Conservation (phyloP, 2,888 invertebrate genomes). For the Hydroisotoma schaefferi region DNA sequence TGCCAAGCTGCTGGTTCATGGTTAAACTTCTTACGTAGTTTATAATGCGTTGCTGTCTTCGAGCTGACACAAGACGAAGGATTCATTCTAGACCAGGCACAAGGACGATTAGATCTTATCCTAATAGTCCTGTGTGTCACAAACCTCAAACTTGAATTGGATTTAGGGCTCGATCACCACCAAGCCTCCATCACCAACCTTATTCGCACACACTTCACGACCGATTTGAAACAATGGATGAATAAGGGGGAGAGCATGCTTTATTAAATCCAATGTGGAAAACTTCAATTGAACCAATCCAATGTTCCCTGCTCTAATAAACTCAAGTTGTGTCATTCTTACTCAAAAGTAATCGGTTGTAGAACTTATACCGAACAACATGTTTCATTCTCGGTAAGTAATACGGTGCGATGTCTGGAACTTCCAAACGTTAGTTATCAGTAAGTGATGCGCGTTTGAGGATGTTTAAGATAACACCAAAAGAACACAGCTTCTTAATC, state of each 20-base stretch:
- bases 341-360: too few relatives aligned
- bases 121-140: constrained; percentile 29
- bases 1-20: too few relatives aligned
- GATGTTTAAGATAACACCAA: too few relatives aligned
- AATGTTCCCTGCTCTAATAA: constrained; percentile 1
- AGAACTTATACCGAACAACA: background rate
- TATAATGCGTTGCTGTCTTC: too few relatives aligned
- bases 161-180: constrained; percentile 29
- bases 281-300: constrained; percentile 17
- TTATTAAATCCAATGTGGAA: constrained; percentile 16
- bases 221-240: constrained; percentile 10
- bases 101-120: constrained; percentile 41
- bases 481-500: too few relatives aligned
- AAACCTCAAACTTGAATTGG: constrained; percentile 36
- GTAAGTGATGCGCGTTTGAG: too few relatives aligned
- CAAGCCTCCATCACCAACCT: too few relatives aligned
- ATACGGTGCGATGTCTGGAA: too few relatives aligned
- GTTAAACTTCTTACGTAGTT: too few relatives aligned
- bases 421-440: too few relatives aligned
- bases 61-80: constrained; percentile 8
- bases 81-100: constrained; percentile 8
- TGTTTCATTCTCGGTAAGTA: background rate
- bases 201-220: constrained; percentile 24
- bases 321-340: constrained; percentile 10
- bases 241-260: background rate